phyloP scores from a whole-genome alignment of 2,888 invertebrate genomes.

The Notocelia uddmanniana region DNA sequence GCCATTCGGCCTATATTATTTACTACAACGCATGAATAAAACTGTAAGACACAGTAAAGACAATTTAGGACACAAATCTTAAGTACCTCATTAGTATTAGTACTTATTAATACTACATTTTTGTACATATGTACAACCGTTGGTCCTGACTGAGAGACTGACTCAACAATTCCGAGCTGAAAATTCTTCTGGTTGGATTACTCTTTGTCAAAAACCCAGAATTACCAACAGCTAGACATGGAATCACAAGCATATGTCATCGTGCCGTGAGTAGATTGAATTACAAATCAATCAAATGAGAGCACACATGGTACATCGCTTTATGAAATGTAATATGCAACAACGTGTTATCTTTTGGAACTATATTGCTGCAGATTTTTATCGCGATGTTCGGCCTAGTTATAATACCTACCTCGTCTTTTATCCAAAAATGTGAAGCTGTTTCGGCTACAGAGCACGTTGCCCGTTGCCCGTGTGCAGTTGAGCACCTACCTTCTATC shows the following conservation, averaged over 20 bases:
- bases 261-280: constrained; percentile 1
- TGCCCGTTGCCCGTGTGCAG: too few relatives aligned
- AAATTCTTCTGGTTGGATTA: too few relatives aligned
- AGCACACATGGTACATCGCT: constrained; percentile 28
- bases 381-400: not conserved
- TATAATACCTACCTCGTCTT: not conserved
- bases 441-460: not conserved
- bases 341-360: not conserved
- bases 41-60: too few relatives aligned
- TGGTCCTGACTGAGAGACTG: too few relatives aligned
- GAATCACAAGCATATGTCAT: not conserved
- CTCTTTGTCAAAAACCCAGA: not conserved
- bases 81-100: too few relatives aligned
- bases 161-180: too few relatives aligned
- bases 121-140: too few relatives aligned
- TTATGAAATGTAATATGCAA: constrained; percentile 6
- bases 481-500: too few relatives aligned
- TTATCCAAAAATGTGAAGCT: not conserved
- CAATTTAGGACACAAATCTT: too few relatives aligned
- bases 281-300: constrained; percentile 30
- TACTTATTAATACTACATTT: too few relatives aligned
- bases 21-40: too few relatives aligned
- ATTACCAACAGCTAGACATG: not conserved
- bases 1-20: too few relatives aligned
- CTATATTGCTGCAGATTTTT: not conserved